Evolutionary conservation across 2,797 vertebrate genomes (phyloP), one percentile per base, ranked within the genome.

Genomic region (Gallinago nigripennis): DNA sequence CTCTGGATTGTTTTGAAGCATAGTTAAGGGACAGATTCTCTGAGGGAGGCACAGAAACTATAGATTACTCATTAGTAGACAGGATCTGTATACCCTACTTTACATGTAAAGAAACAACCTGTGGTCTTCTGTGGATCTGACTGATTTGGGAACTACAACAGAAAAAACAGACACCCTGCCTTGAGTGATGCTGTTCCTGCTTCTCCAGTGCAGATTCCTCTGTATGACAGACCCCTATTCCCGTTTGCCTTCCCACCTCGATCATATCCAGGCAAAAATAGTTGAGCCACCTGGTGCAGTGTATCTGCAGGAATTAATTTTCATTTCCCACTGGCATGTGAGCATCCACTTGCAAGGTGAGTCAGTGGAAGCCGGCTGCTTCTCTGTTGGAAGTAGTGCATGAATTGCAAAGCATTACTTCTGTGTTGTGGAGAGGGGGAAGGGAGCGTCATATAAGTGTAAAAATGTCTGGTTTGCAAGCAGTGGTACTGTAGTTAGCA

Each of bases 221-320:
- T 61, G 16, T 58, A 11, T 23, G 61, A 25, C 53, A 85, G 35
- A 64, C 16, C 45, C 16, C 0, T 11, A 24, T 93, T 93, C 45
- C 75, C 61, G 43, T 84, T 91, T 90, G 21, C 17, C 58, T 75
- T 84, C 60, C 65, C 46, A 72, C 17, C 13, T 87, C 37, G n/a
- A 33, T 69, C 71, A 37, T 56, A 69, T 60, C 11, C 35, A 93
- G 54, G 35, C 35, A 70, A 87, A 87, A 84, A 80, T 33, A 82
- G 28, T 35, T 85, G 61, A 93, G 53, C 84, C 39, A 82, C 84
- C 69, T 93, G 72, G 71, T 64, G 54, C 90, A 86, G 24, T 16
- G 2, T 91, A 82, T 91, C 92, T 77, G 79, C 60, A 91, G 79
- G 72, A 93, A 94, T 94, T 81, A 82, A 37, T 96, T 92, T 93